phyloP scores from a whole-genome alignment of 2,113 vertebrate genomes.

The Redunca redunca region DNA sequence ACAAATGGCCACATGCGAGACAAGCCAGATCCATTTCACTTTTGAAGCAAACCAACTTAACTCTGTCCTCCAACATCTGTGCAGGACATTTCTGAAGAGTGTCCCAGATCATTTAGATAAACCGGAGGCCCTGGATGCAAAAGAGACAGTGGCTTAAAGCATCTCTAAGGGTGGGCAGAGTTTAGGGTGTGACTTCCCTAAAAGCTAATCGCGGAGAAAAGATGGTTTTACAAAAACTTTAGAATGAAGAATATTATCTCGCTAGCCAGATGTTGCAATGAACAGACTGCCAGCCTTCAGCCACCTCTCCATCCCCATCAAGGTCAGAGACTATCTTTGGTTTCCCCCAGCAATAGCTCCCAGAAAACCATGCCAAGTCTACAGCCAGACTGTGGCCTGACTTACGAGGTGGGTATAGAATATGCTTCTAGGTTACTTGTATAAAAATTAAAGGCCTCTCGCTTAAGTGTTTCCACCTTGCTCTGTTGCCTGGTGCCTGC shows the following conservation, averaged over 20 bases:
- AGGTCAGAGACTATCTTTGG: not conserved
- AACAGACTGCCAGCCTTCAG: not conserved
- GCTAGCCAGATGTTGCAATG: not conserved
- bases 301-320: not conserved
- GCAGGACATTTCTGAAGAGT: not conserved
- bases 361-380: not conserved
- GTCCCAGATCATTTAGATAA: not conserved
- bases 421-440: not conserved
- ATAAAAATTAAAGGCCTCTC: constrained; percentile 49
- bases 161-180: not conserved
- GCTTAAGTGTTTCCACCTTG: constrained; percentile 57
- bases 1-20: not conserved
- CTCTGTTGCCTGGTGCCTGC: constrained; percentile 26
- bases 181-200: not conserved
- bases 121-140: not conserved
- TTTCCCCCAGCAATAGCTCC: not conserved
- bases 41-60: not conserved
- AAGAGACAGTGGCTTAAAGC: not conserved
- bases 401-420: not conserved
- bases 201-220: not conserved
- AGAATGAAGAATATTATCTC: not conserved
- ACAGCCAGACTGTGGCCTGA: not conserved
- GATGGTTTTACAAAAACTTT: not conserved
- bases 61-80: not conserved
- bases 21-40: not conserved